These are phyloP conservation scores for Drosophila algonquin DNA, from an alignment of 2,888 invertebrate species.

Conservation along the genomic window DNA sequence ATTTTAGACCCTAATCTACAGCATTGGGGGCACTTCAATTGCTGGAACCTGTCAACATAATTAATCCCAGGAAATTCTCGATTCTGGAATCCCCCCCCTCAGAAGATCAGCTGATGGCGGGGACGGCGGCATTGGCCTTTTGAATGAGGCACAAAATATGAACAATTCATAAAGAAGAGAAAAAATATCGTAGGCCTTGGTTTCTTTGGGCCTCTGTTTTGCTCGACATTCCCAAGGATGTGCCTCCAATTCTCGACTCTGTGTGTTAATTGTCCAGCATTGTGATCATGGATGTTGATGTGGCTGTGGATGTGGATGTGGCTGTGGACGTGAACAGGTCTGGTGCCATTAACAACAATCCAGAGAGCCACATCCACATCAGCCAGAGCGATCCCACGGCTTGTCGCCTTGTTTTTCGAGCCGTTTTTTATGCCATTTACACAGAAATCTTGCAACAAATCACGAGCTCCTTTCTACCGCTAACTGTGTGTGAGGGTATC, in stretches of 20 bases:
- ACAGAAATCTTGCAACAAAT: constrained; percentile 78
- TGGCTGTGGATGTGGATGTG: neutral
- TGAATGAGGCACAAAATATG: constrained; percentile 56
- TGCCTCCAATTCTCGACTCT: constrained; percentile 44
- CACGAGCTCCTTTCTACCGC: constrained; percentile 65
- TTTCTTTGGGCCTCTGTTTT: constrained; percentile 39
- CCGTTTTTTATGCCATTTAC: constrained; percentile 75
- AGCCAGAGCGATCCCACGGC: constrained; percentile 68
- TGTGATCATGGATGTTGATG: constrained; percentile 12
- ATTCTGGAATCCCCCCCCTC: constrained; percentile 12
- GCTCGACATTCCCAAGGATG: constrained; percentile 73
- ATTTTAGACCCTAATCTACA: constrained; percentile 29
- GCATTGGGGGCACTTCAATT: constrained; percentile 47
- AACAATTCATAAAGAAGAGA: constrained; percentile 73
- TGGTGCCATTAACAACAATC: constrained; percentile 66
- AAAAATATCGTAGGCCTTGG: constrained; percentile 50
- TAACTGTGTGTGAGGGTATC: constrained; percentile 7
- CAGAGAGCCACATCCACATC: constrained; percentile 34
- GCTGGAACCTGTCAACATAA: constrained; percentile 74
- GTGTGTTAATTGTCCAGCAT: constrained; percentile 69
- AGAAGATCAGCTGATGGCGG: constrained; percentile 70
- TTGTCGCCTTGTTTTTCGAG: constrained; percentile 46
- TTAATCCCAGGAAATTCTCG: constrained; percentile 57
- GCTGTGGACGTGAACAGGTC: constrained; percentile 29
- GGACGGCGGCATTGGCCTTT: constrained; percentile 50